These are phyloP conservation scores for Tenthredo notha DNA, from an alignment of 2,888 invertebrate genomes.

Conservation along the genomic window DNA sequence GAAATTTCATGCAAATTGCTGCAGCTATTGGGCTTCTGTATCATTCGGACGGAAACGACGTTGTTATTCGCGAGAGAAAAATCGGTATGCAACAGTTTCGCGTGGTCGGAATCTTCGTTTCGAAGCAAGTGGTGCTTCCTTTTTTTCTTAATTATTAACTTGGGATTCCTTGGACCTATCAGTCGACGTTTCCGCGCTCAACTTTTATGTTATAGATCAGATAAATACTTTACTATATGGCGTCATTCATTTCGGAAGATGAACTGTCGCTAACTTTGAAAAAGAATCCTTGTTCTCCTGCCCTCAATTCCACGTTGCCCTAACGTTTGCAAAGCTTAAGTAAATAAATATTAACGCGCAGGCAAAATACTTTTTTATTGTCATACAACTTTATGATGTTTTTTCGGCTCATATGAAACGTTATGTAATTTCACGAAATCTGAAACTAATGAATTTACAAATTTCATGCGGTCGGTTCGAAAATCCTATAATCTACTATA, in stretches of 20 bases:
- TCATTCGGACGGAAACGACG: background rate
- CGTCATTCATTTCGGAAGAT: background rate
- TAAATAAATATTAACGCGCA: background rate
- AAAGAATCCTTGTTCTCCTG: background rate
- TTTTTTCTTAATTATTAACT: no score
- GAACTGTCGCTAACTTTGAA: background rate
- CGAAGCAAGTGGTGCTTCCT: no score
- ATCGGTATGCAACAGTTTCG: no score
- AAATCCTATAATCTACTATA: background rate
- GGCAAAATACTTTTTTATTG: background rate
- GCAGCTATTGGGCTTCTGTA: background rate
- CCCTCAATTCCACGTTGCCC: background rate
- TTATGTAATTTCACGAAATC: background rate
- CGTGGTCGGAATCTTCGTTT: no score
- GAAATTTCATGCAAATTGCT: background rate
- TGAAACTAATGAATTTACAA: background rate
- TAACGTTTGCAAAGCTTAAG: background rate
- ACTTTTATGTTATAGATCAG: background rate
- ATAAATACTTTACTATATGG: background rate
- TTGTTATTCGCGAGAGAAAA: no score
- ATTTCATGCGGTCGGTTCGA: background rate
- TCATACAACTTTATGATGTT: background rate
- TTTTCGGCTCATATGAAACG: background rate
- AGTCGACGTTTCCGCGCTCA: no score
- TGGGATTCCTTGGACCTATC: no score